phyloP scores from a whole-genome alignment of 2,113 vertebrate species.

The Phylloscopus whistleri region DNA sequence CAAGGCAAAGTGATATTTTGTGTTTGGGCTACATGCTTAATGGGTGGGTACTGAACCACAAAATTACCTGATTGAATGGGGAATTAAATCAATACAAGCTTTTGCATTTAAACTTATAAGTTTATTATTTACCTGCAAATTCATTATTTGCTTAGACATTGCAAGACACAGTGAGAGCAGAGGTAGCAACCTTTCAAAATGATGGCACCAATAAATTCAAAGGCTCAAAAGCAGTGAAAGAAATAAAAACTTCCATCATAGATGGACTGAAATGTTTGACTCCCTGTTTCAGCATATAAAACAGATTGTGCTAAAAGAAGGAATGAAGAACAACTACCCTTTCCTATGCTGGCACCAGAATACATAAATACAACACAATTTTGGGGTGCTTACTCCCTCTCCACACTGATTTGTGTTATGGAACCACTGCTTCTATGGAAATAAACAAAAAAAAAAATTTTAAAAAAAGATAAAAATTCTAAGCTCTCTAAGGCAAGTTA shows the following conservation, averaged over 20 bases:
- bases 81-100: conserved; percentile 27
- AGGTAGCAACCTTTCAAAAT: not conserved
- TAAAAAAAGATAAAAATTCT: not conserved
- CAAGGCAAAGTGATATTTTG: not conserved
- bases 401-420: not conserved
- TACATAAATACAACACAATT: not conserved
- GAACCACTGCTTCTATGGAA: not conserved
- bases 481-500: not conserved
- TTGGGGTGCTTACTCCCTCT: not conserved
- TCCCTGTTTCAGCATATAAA: not conserved
- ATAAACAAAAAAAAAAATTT: not conserved
- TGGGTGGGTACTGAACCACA: not conserved
- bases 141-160: not conserved
- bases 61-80: not conserved
- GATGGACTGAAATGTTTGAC: not conserved
- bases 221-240: not conserved
- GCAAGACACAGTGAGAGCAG: not conserved
- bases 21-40: not conserved
- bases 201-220: not conserved
- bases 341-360: not conserved
- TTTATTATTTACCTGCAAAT: not conserved
- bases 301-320: not conserved
- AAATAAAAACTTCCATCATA: not conserved
- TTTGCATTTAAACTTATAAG: conserved; percentile 2
- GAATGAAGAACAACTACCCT: not conserved